Conservation (phyloP, 2,113 vertebrate genomes). For the Chelonoidis abingdonii region DNA sequence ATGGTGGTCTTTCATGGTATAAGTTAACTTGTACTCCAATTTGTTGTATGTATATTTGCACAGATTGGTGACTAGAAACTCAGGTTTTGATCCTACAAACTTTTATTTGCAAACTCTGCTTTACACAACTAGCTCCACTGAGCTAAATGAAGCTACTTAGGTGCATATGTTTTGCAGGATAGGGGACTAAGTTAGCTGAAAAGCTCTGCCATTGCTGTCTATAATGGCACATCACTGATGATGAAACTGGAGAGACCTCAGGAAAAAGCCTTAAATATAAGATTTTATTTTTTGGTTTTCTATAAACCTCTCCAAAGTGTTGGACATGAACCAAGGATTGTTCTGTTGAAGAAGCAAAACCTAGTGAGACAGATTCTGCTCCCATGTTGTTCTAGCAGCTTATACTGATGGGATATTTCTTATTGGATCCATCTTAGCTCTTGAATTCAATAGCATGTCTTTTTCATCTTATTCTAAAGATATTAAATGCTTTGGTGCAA, state of each 20-base stretch:
- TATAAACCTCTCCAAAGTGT: not conserved
- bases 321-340: not conserved
- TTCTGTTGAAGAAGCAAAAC: not conserved
- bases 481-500: not conserved
- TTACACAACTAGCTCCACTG: not conserved
- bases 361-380: not conserved
- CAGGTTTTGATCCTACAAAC: not conserved
- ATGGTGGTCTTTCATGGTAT: fast-evolving
- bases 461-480: not conserved
- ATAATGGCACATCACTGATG: not conserved
- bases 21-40: not conserved
- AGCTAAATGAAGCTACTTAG: not conserved
- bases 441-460: not conserved
- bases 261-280: not conserved
- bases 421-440: not conserved
- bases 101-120: not conserved
- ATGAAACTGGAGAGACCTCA: not conserved
- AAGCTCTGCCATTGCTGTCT: not conserved
- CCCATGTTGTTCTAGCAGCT: not conserved
- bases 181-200: not conserved
- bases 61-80: not conserved
- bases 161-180: not conserved
- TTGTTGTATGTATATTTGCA: not conserved
- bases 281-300: not conserved
- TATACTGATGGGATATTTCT: not conserved